Percentiles rank a stretch among this genome's conserved stretches.
Evolutionary conservation across 2,797 vertebrate genomes (phyloP).

Genomic region (Halcyon leucocephala): DNA sequence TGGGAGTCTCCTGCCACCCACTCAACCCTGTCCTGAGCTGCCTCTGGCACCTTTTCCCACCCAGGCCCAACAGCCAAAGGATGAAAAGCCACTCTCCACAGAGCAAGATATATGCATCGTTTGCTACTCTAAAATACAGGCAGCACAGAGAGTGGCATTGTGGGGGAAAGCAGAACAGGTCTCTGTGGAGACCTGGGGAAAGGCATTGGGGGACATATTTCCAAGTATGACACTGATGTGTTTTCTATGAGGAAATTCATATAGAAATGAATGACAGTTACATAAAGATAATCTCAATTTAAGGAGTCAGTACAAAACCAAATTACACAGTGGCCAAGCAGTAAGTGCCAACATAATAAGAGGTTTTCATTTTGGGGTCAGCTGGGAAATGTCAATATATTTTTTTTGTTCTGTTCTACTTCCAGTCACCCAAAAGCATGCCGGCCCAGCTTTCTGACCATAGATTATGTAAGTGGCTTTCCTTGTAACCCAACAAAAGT

Average conservation of each 20-base stretch:
- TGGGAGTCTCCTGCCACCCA: fast-evolving
- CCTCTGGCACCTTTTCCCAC: not conserved
- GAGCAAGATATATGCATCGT: not conserved
- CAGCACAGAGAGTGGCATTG: not conserved
- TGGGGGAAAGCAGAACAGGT: not conserved
- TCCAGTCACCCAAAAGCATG: conserved; percentile 19
- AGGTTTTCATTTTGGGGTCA: conserved; percentile 28
- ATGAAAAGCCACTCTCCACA: not conserved
- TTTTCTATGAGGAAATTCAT: not conserved
- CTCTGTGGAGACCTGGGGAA: not conserved
- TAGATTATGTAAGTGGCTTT: conserved; percentile 5
- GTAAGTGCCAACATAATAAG: not conserved
- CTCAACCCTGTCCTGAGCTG: not conserved
- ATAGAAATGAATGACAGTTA: not conserved
- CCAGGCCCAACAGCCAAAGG: fast-evolving
- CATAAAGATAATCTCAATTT: conserved; percentile 3
- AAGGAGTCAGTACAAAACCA: conserved; percentile 7
- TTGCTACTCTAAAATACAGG: not conserved
- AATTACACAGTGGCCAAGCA: not conserved
- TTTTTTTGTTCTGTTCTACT: conserved; percentile 2
- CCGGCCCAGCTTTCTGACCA: conserved; percentile 13
- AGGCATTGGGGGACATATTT: fast-evolving
- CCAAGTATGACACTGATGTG: not conserved
- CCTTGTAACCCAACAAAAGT: not conserved
- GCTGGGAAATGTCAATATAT: not conserved